Evolutionary conservation across 2,888 invertebrate genomes (phyloP).

Genomic region (Drosophila ezoana): DNA sequence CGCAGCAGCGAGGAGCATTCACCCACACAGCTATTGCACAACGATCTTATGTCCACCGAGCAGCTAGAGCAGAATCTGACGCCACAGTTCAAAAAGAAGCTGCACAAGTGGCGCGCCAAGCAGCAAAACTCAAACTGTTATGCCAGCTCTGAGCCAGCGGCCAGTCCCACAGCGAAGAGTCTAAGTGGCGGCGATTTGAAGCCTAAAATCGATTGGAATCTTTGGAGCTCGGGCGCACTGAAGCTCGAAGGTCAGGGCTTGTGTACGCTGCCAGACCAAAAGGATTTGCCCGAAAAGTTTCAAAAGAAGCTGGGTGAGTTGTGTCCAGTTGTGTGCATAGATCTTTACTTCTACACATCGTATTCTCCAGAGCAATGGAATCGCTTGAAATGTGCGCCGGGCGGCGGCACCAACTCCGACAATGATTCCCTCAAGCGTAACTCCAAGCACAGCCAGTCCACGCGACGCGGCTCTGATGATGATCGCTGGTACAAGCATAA

Average conservation of each 20-base stretch:
- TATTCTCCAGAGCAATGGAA: constrained; percentile 90
- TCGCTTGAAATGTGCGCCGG: constrained; percentile 88
- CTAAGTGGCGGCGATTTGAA: constrained; percentile 83
- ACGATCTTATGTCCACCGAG: constrained; percentile 80
- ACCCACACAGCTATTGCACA: constrained; percentile 71
- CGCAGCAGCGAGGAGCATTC: constrained; percentile 79
- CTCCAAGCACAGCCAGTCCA: constrained; percentile 68
- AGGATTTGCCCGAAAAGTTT: constrained; percentile 92
- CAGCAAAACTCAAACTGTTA: constrained; percentile 68
- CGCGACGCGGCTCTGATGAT: constrained; percentile 77
- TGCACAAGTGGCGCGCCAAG: constrained; percentile 93
- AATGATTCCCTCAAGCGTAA: constrained; percentile 82
- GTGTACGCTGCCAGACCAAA: constrained; percentile 87
- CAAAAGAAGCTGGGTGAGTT: constrained; percentile 90
- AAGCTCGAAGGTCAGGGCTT: constrained; percentile 84
- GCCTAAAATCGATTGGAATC: constrained; percentile 87
- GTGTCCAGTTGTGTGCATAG: not conserved
- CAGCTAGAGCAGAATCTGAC: constrained; percentile 89
- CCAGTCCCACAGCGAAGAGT: constrained; percentile 69
- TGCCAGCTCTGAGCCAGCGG: constrained; percentile 66
- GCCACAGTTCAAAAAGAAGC: constrained; percentile 92
- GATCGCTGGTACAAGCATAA: constrained; percentile 87
- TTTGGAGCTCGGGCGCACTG: constrained; percentile 86
- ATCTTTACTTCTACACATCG: not conserved
- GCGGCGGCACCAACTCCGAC: constrained; percentile 85